Percentiles rank a stretch among this genome's conserved stretches.
phyloP scores from a whole-genome alignment of 2,797 vertebrate genomes.

The Sciaenops ocellatus region DNA sequence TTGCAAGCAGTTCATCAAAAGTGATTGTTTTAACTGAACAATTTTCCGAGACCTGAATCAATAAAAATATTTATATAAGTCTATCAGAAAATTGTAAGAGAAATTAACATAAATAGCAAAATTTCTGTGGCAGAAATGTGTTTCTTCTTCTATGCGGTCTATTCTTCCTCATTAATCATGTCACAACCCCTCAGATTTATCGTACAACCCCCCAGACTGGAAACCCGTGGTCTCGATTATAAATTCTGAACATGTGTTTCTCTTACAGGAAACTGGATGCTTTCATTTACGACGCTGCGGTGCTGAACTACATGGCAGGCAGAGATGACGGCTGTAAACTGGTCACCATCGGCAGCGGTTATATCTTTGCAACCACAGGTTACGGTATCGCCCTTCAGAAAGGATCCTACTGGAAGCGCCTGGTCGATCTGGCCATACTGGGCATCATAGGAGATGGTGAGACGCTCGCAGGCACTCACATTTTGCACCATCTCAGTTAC shows the following conservation, averaged over 20 bases:
- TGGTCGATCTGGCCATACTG: slow-evolving; percentile 95
- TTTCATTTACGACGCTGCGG: slow-evolving; percentile 98
- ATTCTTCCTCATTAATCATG: neutral
- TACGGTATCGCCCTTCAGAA: slow-evolving; percentile 99
- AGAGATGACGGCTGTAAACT: slow-evolving; percentile 98
- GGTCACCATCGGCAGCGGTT: slow-evolving; percentile 98
- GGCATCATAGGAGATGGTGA: slow-evolving; percentile 98
- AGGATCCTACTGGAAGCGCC: slow-evolving; percentile 97
- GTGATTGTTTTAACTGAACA: neutral
- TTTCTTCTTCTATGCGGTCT: neutral
- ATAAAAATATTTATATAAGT: neutral
- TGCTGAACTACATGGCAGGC: slow-evolving; percentile 99
- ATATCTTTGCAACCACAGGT: slow-evolving; percentile 98
- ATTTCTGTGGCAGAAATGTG: neutral
- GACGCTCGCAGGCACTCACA: neutral
- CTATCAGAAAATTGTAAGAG: neutral
- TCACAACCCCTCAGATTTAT: neutral
- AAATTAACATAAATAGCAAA: neutral
- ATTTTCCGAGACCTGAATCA: neutral
- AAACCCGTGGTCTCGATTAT: neutral
- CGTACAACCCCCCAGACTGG: neutral
- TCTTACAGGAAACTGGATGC: slow-evolving; percentile 95
- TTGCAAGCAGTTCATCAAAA: neutral
- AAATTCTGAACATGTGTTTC: slow-evolving; percentile 8
- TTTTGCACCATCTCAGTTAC: neutral